Evolutionary conservation across 2,113 vertebrate genomes (phyloP).

Genomic region (Sturnus vulgaris): DNA sequence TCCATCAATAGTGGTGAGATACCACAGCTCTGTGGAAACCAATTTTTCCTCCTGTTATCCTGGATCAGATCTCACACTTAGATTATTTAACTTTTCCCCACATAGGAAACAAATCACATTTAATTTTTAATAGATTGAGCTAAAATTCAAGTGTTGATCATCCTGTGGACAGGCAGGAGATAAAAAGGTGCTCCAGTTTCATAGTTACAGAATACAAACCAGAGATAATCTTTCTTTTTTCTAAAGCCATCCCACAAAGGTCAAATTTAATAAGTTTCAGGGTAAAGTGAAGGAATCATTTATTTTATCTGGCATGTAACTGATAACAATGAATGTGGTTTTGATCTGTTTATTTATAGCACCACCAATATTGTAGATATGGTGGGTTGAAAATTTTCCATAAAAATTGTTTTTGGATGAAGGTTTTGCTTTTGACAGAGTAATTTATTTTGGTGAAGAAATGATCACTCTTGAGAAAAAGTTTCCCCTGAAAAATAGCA

Average conservation of each 20-base stretch:
- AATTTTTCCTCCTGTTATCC: too few species aligned
- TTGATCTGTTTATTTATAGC: constrained; percentile 18
- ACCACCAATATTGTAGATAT: background rate
- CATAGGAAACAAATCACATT: background rate
- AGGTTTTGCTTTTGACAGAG: background rate
- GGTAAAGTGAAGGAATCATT: background rate
- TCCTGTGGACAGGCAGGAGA: background rate
- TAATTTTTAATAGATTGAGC: background rate
- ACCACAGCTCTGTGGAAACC: background rate
- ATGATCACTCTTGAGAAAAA: background rate
- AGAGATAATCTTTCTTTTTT: background rate
- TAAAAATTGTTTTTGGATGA: background rate
- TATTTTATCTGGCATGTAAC: constrained; percentile 21
- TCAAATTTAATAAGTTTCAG: background rate
- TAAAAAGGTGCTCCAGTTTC: background rate
- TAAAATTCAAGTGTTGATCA: background rate
- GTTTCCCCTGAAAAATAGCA: background rate
- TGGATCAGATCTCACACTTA: background rate
- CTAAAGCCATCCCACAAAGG: background rate
- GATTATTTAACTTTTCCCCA: background rate
- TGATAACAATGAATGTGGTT: background rate
- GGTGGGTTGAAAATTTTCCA: background rate
- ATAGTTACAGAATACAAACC: background rate
- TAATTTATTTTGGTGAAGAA: constrained; percentile 46
- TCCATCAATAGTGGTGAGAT: background rate